Conservation (phyloP, 2,888 invertebrate species). For the Tryphoninae sp. region DNA sequence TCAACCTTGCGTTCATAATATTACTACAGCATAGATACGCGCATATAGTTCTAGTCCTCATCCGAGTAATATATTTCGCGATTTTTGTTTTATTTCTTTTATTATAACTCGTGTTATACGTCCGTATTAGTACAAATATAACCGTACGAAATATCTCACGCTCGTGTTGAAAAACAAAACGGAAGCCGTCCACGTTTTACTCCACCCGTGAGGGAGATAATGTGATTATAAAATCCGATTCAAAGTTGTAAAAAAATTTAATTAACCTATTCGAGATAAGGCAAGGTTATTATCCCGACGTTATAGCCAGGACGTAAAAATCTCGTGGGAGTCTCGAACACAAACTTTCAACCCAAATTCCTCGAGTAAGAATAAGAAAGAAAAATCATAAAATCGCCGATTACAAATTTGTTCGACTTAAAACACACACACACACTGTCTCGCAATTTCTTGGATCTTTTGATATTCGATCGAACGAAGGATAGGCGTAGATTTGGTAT, state of each 20-base stretch:
- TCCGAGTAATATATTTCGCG: slow-evolving; percentile 37
- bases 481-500: neutral
- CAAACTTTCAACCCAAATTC: neutral
- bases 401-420: neutral
- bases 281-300: slow-evolving; percentile 16
- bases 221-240: slow-evolving; percentile 55
- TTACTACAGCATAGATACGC: slow-evolving; percentile 32
- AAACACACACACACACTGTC: too few species aligned
- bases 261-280: slow-evolving; percentile 53
- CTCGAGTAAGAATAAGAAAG: neutral
- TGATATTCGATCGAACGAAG: slow-evolving; percentile 14
- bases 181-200: slow-evolving; percentile 57
- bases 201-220: slow-evolving; percentile 36
- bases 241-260: slow-evolving; percentile 54
- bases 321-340: slow-evolving; percentile 15
- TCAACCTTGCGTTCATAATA: slow-evolving; percentile 33
- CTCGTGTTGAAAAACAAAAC: neutral
- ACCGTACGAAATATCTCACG: neutral
- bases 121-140: neutral
- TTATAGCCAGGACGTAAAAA: slow-evolving; percentile 31
- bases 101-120: neutral
- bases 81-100: slow-evolving; percentile 10
- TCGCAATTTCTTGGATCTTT: neutral
- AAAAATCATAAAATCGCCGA: too few species aligned
- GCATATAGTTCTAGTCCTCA: slow-evolving; percentile 19